Conservation (phyloP, 2,797 vertebrate species). For the Notamacropus eugenii region DNA sequence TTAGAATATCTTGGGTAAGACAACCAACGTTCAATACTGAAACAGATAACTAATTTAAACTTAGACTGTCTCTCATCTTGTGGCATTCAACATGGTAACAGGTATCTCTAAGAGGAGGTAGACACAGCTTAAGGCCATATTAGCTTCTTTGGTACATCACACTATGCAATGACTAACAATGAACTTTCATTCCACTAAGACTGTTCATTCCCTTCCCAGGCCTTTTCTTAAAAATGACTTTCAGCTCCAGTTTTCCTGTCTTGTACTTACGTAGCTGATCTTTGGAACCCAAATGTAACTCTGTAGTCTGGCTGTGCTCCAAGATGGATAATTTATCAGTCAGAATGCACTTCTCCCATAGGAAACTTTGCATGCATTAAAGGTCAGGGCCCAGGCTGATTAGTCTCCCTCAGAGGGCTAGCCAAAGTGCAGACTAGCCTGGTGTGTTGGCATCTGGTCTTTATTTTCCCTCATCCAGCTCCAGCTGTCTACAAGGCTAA, state of each 20-base stretch:
- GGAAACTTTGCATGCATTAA: not conserved
- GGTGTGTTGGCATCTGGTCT: conserved; percentile 70
- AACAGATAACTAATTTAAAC: not conserved
- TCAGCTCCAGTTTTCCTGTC: not conserved
- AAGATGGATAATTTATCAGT: not conserved
- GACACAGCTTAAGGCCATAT: not conserved
- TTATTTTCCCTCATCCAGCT: conserved; percentile 70
- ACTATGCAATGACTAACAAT: not conserved
- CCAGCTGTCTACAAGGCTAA: conserved; percentile 53
- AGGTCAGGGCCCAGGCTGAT: conserved; percentile 6
- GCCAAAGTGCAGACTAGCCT: not conserved
- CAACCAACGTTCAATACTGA: not conserved
- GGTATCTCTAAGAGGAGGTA: not conserved
- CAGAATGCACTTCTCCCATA: conserved; percentile 19
- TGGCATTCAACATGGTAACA: not conserved
- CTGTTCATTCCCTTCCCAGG: not conserved
- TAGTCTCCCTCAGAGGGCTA: conserved; percentile 51
- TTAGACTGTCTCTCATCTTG: not conserved
- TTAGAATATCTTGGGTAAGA: not conserved
- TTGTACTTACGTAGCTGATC: not conserved
- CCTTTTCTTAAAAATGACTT: not conserved
- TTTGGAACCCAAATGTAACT: not conserved
- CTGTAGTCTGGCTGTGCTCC: not conserved
- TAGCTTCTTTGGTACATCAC: not conserved
- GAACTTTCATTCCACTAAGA: not conserved